Evolutionary conservation across 1,140 invertebrate genomes (phyloP).

Genomic region (Camponotus floridanus): DNA sequence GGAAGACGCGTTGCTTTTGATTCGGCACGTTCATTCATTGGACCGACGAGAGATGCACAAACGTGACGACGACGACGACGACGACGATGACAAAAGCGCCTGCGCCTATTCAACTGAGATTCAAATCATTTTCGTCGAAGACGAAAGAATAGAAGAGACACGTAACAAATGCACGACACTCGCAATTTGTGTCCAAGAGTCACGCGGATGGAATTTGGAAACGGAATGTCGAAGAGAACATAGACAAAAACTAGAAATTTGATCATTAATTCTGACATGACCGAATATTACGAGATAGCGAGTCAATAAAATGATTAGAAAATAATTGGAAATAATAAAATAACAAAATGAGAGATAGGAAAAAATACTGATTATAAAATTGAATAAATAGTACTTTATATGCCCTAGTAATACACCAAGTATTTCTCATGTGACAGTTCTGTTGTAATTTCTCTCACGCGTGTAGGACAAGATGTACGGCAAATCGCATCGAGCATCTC

Average conservation of each 20-base stretch:
- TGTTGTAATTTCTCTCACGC: constrained; percentile 33
- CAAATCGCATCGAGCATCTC: neutral
- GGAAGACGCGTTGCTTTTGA: constrained; percentile 42
- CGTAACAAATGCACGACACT: constrained; percentile 20
- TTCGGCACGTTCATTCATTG: constrained; percentile 47
- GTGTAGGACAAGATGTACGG: neutral
- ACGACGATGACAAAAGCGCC: constrained; percentile 40
- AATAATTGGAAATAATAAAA: neutral
- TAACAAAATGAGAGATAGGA: neutral
- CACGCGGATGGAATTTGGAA: neutral
- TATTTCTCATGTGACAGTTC: neutral
- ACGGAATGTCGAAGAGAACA: neutral
- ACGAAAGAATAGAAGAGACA: constrained; percentile 13
- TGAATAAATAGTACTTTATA: neutral
- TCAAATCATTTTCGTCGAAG: constrained; percentile 3
- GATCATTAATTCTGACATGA: neutral
- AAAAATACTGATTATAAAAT: constrained; percentile 2
- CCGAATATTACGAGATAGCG: neutral
- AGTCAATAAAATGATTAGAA: neutral
- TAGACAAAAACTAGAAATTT: neutral
- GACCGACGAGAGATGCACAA: constrained; percentile 17
- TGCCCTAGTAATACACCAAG: neutral
- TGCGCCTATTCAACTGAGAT: constrained; percentile 33
- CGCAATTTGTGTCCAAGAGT: neutral
- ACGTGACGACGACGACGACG: constrained; percentile 22